Percentiles rank a stretch among this genome's conserved stretches.
Evolutionary conservation across 2,113 vertebrate species (phyloP).

Genomic region (Camelus bactrianus): DNA sequence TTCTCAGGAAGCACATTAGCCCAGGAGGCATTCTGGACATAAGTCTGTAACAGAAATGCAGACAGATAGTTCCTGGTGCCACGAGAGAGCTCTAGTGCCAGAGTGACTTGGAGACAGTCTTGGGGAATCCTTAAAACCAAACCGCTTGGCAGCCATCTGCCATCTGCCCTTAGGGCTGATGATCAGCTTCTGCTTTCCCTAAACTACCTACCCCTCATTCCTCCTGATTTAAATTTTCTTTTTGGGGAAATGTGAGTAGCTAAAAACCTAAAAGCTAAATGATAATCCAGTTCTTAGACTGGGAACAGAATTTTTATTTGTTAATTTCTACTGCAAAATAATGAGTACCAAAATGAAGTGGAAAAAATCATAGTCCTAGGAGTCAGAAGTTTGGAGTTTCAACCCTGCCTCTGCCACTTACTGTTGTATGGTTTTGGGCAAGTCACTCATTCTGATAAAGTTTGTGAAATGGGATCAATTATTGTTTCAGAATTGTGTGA

Average conservation of each 20-base stretch:
- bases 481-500: slow-evolving; percentile 5
- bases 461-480: background rate
- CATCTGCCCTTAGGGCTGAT: background rate
- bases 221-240: background rate
- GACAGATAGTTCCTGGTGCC: background rate
- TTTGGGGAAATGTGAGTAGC: background rate
- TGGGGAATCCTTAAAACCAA: background rate
- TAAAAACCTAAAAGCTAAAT: background rate
- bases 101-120: background rate
- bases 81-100: background rate
- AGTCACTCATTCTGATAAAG: background rate
- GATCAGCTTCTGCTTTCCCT: background rate
- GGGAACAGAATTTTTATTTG: background rate
- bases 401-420: background rate
- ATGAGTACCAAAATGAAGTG: background rate
- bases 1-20: too few species aligned
- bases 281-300: background rate
- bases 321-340: slow-evolving; percentile 36
- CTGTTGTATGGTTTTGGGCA: background rate
- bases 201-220: background rate
- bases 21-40: too few species aligned
- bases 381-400: background rate
- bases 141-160: background rate
- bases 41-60: background rate
- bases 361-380: background rate